Base-by-base conservation (phyloP, 2,113 vertebrate genomes). In the Clarias gariepinus region DNA sequence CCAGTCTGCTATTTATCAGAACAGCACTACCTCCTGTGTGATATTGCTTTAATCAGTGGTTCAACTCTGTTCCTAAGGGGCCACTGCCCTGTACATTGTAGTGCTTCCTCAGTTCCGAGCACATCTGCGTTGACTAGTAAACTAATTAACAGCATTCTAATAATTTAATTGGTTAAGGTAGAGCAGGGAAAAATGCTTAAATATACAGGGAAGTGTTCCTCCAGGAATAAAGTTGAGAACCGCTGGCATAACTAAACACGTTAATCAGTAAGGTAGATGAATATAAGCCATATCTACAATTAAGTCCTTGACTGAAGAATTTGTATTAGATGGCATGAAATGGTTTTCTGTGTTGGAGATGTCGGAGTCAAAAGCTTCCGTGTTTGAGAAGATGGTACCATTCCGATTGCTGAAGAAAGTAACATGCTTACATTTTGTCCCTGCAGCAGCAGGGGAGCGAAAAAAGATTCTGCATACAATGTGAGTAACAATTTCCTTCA, bases 291-390 rank as follows among this genome's bases (percentile, higher is more conserved):
- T 52, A 52, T 3, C 11, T 47, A 28, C 11, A 82, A 82, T 82
- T 78, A 19, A 64, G 8, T 85, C 90, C 94, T 96, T 95, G 92
- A 94, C 60, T 0, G 0, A 12, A 21, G 30, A 25, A 55, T 71
- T 89, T 85, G 0, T 53, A 74, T 87, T 92, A 97, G 96, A 95
- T 89, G 96, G 96, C 0, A 88, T 94, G 64, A 94, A 95, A 3
- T 96, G 93, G 92, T 95, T 95, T 88, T 94, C 91, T 66, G 91
- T 92, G 87, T 77, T 96, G 21, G 94, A 96, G 91, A 85, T 96
- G 74, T 92, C 96, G 0, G 96, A 96, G 87, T 91, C 90, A 0
- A 83, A 93, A 36, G 88, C 93, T 0, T 90, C 93, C 19, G 91
- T 91, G 33, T 90, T 96, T 15, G 96, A 97, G 87, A 88, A 33